phyloP scores from a whole-genome alignment of 1,140 invertebrate species.

The Drosophila subobscura region DNA sequence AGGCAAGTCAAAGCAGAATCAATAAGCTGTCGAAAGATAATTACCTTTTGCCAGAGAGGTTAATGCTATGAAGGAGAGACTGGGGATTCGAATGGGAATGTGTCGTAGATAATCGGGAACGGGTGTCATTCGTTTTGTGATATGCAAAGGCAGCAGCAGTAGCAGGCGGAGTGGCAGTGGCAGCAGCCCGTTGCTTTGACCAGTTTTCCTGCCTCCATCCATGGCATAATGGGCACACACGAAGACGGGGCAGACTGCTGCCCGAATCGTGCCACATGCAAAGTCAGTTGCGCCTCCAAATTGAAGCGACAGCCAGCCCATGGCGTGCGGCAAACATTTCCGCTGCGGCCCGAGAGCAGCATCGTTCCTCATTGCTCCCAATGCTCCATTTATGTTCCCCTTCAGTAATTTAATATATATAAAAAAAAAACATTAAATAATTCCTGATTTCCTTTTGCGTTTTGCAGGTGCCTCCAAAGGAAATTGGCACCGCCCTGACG shows the following conservation, averaged over 20 bases:
- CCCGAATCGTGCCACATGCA: conserved; percentile 68
- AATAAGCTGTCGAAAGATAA: conserved; percentile 55
- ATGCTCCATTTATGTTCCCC: conserved; percentile 10
- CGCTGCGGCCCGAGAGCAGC: conserved; percentile 19
- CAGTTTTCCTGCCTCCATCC: conserved; percentile 37
- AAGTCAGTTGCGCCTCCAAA: conserved; percentile 43
- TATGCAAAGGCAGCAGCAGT: conserved; percentile 21
- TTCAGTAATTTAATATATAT: conserved; percentile 42
- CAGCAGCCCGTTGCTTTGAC: conserved; percentile 30
- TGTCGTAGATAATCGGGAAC: conserved; percentile 46
- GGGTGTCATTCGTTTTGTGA: conserved; percentile 32
- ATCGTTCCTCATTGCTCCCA: conserved; percentile 6
- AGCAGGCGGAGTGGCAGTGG: conserved; percentile 5
- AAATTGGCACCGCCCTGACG: conserved; percentile 97
- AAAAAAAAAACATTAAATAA: conserved; percentile 1
- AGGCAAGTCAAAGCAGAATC: conserved; percentile 36
- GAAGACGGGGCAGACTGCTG: conserved; percentile 11
- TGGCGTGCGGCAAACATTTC: conserved; percentile 70
- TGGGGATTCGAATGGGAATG: conserved; percentile 23
- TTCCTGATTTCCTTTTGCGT: conserved; percentile 51
- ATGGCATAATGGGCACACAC: conserved; percentile 78
- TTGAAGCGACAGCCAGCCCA: conserved; percentile 45
- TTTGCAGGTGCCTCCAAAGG: conserved; percentile 95
- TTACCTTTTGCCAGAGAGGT: conserved; percentile 38
- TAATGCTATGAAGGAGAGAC: conserved; percentile 12